Conservation (phyloP, 2,888 invertebrate species). For the Mesochorus sp. region DNA sequence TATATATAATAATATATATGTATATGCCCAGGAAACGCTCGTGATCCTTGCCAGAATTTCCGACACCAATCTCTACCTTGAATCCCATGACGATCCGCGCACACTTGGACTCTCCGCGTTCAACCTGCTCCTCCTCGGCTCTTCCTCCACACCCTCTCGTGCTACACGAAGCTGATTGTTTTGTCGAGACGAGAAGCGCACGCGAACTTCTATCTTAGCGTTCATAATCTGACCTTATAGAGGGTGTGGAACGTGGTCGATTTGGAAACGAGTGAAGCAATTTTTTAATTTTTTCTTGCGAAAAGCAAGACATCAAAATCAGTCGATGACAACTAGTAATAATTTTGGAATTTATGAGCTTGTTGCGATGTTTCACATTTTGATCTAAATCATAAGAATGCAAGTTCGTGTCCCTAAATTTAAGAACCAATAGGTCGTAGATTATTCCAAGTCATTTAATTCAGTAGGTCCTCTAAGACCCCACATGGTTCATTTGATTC, state of each 20-base stretch:
- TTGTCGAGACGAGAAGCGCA: slow-evolving; percentile 70
- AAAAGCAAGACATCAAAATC: too few relatives aligned
- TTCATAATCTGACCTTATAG: slow-evolving; percentile 67
- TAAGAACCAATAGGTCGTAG: too few relatives aligned
- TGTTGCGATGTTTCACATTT: too few relatives aligned
- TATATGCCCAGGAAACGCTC: slow-evolving; percentile 10
- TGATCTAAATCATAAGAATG: too few relatives aligned
- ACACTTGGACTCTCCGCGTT: not conserved
- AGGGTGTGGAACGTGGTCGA: slow-evolving; percentile 25
- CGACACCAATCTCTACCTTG: slow-evolving; percentile 52
- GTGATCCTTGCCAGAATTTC: slow-evolving; percentile 36
- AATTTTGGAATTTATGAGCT: not conserved
- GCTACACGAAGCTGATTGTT: slow-evolving; percentile 72
- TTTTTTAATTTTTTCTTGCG: too few relatives aligned
- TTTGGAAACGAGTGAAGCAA: too few relatives aligned
- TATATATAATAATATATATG: slow-evolving; percentile 13
- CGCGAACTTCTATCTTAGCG: slow-evolving; percentile 62
- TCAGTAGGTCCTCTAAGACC: too few relatives aligned
- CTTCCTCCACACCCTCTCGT: slow-evolving; percentile 56
- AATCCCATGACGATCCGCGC: slow-evolving; percentile 35
- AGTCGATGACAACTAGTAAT: not conserved
- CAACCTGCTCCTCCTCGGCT: slow-evolving; percentile 31
- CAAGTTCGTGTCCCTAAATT: too few relatives aligned
- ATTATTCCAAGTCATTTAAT: too few relatives aligned
- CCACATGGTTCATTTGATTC: too few relatives aligned